phyloP scores from a whole-genome alignment of 2,888 invertebrate species.

The Odontothrips loti region DNA sequence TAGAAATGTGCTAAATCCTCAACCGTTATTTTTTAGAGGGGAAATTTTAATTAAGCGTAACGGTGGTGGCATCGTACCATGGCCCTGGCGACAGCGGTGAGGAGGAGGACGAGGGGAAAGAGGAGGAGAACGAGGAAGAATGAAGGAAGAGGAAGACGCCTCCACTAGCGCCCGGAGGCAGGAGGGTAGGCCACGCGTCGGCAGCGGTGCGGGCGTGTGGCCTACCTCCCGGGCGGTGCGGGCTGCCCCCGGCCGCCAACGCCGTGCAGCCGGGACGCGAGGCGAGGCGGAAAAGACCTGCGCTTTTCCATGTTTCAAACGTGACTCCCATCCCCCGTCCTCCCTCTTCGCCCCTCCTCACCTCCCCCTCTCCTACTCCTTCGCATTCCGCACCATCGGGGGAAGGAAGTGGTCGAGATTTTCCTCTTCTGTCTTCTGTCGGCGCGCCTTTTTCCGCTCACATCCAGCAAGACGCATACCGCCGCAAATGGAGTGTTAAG shows the following conservation, averaged over 20 bases:
- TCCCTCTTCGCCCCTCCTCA: too few species aligned
- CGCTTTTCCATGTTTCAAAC: too few species aligned
- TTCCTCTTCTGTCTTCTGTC: background rate
- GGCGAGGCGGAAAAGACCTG: too few species aligned
- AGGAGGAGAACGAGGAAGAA: background rate
- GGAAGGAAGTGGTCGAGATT: background rate
- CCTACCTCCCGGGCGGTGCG: too few species aligned
- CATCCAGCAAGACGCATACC: background rate
- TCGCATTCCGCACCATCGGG: background rate
- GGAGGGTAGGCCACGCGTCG: too few species aligned
- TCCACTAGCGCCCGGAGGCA: too few species aligned
- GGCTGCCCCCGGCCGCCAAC: too few species aligned
- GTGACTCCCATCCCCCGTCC: too few species aligned
- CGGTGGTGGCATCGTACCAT: background rate
- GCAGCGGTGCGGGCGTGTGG: too few species aligned
- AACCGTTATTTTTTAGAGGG: conserved; percentile 15
- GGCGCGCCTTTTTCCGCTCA: background rate
- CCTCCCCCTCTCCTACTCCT: too few species aligned
- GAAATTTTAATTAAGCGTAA: conserved; percentile 25
- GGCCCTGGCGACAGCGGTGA: background rate
- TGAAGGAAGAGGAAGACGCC: background rate
- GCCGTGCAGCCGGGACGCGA: too few species aligned
- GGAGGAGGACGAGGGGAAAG: background rate
- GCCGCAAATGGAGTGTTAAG: conserved; percentile 5
- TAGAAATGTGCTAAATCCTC: conserved; percentile 25